A percentile compares a stretch with the other conserved stretches of the same genome.
Evolutionary conservation across 1,140 invertebrate genomes (phyloP).

Genomic region (Paraescarpia echinospica): DNA sequence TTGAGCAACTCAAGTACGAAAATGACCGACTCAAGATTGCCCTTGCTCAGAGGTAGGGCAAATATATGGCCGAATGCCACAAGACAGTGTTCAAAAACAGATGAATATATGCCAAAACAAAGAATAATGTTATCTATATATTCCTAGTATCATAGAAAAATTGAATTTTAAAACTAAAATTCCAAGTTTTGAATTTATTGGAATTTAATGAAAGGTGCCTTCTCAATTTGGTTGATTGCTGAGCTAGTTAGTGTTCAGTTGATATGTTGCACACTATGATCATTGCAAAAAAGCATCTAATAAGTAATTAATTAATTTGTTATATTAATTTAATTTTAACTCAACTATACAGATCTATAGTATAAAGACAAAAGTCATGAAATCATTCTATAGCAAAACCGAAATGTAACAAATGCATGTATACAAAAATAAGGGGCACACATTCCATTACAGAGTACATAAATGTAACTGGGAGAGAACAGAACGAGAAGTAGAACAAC

Average conservation of each 20-base stretch:
- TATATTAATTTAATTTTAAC: too few relatives aligned
- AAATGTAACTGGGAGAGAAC: too few relatives aligned
- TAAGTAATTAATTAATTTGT: background rate
- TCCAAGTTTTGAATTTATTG: background rate
- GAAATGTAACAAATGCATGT: too few relatives aligned
- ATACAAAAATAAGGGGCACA: too few relatives aligned
- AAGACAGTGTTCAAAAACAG: background rate
- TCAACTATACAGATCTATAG: too few relatives aligned
- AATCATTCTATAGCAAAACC: too few relatives aligned
- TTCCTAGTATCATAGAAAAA: too few relatives aligned
- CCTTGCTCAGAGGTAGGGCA: conserved; percentile 82
- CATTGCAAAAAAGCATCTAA: background rate
- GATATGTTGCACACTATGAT: background rate
- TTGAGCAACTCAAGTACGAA: conserved; percentile 87
- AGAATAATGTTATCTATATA: too few relatives aligned
- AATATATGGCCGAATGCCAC: background rate
- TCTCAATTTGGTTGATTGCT: background rate
- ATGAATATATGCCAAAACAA: background rate
- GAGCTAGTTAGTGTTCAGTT: background rate
- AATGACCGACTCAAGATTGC: conserved; percentile 94
- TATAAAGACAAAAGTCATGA: too few relatives aligned
- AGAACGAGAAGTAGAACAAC: too few relatives aligned
- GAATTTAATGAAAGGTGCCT: background rate
- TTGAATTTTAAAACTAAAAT: background rate
- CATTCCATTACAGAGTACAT: too few relatives aligned